Conservation (phyloP, 2,888 invertebrate species). For the Limnephilus marmoratus region DNA sequence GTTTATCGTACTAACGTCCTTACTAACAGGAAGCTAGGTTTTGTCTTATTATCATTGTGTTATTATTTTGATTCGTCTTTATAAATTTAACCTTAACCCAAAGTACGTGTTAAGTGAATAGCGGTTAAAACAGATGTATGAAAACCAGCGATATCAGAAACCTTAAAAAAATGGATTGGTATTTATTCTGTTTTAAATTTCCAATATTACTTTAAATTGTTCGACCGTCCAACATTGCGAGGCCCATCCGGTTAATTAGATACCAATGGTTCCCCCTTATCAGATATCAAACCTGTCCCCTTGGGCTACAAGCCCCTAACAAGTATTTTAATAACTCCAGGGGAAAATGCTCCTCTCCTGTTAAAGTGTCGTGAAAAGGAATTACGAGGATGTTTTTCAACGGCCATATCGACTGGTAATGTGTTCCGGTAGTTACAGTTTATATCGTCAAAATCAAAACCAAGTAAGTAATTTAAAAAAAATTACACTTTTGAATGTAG, state of each 20-base stretch:
- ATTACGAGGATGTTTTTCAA: constrained; percentile 42
- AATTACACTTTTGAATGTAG: too few relatives aligned
- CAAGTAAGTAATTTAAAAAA: neutral
- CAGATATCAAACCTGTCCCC: neutral
- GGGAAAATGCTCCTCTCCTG: constrained; percentile 32
- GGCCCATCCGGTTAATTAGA: neutral
- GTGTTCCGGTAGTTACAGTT: too few relatives aligned
- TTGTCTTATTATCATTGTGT: too few relatives aligned
- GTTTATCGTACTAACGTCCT: too few relatives aligned
- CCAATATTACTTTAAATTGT: neutral
- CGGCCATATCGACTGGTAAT: neutral
- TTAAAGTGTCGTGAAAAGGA: constrained; percentile 22
- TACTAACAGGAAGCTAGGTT: too few relatives aligned
- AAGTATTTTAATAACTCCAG: constrained; percentile 49
- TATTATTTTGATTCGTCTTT: too few relatives aligned
- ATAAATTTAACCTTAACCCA: too few relatives aligned
- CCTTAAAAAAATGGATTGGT: neutral
- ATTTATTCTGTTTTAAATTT: neutral
- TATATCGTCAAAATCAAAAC: neutral
- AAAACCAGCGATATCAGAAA: neutral
- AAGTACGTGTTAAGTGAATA: neutral
- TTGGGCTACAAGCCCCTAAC: constrained; percentile 7
- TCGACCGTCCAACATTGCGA: neutral
- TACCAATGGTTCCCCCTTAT: constrained; percentile 11
- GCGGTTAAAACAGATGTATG: neutral